Conservation (phyloP, 2,888 invertebrate genomes). For the Cantharis flavilabris region DNA sequence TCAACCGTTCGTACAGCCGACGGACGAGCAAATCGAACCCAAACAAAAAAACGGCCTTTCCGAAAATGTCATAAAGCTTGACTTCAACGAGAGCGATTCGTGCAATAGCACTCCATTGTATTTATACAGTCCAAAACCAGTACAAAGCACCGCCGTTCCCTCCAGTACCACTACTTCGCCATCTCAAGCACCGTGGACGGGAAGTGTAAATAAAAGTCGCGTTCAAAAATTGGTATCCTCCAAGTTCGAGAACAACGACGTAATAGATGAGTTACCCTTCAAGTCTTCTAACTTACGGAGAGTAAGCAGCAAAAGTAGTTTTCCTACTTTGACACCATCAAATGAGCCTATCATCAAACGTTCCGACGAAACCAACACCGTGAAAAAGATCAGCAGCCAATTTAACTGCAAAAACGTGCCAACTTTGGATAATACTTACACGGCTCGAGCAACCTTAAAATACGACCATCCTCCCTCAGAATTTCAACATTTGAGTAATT, state of each 20-base stretch:
- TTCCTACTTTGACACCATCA: conserved; percentile 11
- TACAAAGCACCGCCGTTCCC: conserved; percentile 32
- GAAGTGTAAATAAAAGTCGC: conserved; percentile 55
- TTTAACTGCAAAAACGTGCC: conserved; percentile 42
- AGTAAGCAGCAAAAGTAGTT: conserved; percentile 45
- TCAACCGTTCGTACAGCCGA: conserved; percentile 34
- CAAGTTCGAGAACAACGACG: conserved; percentile 58
- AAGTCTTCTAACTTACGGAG: conserved; percentile 36
- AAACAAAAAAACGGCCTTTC: conserved; percentile 53
- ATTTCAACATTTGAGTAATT: conserved; percentile 1
- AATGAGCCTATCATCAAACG: conserved; percentile 38
- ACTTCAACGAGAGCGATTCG: conserved; percentile 22
- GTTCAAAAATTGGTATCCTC: conserved; percentile 60
- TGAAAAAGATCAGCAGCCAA: conserved; percentile 52
- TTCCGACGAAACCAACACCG: conserved; percentile 42
- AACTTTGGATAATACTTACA: conserved; percentile 22
- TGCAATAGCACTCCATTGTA: conserved; percentile 42
- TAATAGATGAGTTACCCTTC: conserved; percentile 30
- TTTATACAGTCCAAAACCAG: conserved; percentile 53
- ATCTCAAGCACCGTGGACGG: conserved; percentile 56
- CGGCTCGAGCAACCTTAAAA: conserved; percentile 35
- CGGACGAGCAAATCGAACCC: conserved; percentile 41
- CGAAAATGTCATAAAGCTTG: conserved; percentile 20
- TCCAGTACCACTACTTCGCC: conserved; percentile 12
- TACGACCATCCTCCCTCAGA: conserved; percentile 12